Base-by-base conservation (phyloP, 53 echinoderm and acorn worm species). In the Mesocentrotus franciscanus region DNA sequence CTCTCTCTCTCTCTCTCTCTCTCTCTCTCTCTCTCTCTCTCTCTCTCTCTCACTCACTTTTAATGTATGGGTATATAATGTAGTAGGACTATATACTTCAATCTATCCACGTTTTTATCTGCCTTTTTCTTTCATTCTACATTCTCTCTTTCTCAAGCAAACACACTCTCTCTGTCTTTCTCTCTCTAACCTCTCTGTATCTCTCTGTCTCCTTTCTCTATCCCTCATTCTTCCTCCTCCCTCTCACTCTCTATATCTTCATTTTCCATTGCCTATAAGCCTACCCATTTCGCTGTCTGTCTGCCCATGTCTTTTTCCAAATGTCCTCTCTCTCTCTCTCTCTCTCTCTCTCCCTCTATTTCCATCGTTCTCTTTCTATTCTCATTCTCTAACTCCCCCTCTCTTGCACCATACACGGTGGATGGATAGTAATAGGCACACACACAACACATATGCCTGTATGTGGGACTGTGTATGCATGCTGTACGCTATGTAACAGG, bases 391-490 rank as follows among this genome's bases (percentile, higher is more conserved):
- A n/a, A 72, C 72, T 26, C 81, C 12, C 18, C 36, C 81, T 81
- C 81, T 81, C 18, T 42, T 81, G 42, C 81, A 81, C 29, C 20
- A 36, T 36, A 36, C 36, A 36, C 22, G 42, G 20, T 81, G 81
- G 42, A 42, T 81, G 81, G 42, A 36, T 42, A 81, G 26, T 58
- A 29, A 27, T 87, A 26, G 29, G 26, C 87, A 87, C n/a, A 87
- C n/a, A 87, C 87, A 58, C 87, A n/a, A 9, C 27, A 75, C 30
- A 75, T 27, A 75, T n/a, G 0, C 56, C 26, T 26, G 58, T 27
- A 87, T 29, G 58, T 56, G 49, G n/a, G 87, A 87, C 87, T 12
- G 57, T 87, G 87, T 85, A 59, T 87, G 87, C 57, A 57, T 87
- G 57, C 26, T n/a, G 58, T 12, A n/a, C 8, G 56, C 87, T 58